These are phyloP conservation scores for Gymnarchus niloticus DNA, from an alignment of 2,113 vertebrate genomes.

Conservation along the genomic window DNA sequence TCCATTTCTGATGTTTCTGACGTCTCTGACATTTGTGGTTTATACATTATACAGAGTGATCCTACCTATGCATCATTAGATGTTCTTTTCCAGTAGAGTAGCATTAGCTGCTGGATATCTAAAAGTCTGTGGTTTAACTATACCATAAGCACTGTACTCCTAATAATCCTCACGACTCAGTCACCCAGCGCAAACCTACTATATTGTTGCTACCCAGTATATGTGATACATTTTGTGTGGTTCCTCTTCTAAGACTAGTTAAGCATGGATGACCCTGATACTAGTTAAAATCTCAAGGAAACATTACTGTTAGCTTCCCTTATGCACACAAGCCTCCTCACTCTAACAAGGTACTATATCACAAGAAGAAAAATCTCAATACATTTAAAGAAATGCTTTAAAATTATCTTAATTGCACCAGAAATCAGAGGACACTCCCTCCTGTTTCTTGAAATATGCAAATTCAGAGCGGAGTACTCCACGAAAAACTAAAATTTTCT, in stretches of 20 bases:
- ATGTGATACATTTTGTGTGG: background rate
- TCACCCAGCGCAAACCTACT: background rate
- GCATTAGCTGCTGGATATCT: background rate
- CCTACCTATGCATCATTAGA: background rate
- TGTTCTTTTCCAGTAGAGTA: background rate
- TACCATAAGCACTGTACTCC: background rate
- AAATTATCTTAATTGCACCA: background rate
- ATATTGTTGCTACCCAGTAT: background rate
- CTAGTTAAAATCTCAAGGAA: background rate
- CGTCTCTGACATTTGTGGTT: too few relatives aligned
- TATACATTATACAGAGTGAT: too few relatives aligned
- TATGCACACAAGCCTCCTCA: background rate
- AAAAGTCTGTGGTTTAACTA: background rate
- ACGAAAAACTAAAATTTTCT: background rate
- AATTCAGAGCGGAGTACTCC: background rate
- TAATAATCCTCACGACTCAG: background rate
- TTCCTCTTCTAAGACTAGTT: background rate
- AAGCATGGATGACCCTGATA: background rate
- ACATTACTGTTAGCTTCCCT: background rate
- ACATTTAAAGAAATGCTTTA: background rate
- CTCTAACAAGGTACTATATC: too few relatives aligned
- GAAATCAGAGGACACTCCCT: background rate
- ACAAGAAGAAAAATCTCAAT: too few relatives aligned
- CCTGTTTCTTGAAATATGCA: background rate
- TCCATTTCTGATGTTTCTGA: too few relatives aligned